phyloP scores from a whole-genome alignment of 1,140 invertebrate species.

The Leucophenga varia region DNA sequence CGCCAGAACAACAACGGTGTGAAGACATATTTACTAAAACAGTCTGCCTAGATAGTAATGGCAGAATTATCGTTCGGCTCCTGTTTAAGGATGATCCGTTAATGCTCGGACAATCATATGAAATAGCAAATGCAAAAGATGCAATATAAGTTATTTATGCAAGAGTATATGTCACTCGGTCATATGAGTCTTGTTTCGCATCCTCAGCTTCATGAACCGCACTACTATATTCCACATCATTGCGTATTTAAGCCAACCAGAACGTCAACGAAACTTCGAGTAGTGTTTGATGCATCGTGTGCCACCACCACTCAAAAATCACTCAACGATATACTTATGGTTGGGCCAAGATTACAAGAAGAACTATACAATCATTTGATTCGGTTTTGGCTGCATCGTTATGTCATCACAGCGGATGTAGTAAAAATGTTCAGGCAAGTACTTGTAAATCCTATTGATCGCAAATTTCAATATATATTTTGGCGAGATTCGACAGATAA shows the following conservation, averaged over 20 bases:
- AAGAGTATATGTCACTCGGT: slow-evolving; percentile 28
- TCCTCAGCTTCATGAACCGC: not conserved
- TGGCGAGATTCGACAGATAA: slow-evolving; percentile 37
- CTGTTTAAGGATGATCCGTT: slow-evolving; percentile 23
- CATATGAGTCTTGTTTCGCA: slow-evolving; percentile 30
- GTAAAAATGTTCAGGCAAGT: slow-evolving; percentile 58
- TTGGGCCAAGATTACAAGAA: slow-evolving; percentile 51
- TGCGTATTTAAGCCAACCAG: slow-evolving; percentile 26
- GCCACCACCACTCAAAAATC: slow-evolving; percentile 25
- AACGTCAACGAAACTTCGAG: slow-evolving; percentile 29
- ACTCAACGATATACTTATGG: slow-evolving; percentile 46
- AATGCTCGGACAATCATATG: slow-evolving; percentile 5
- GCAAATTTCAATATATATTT: slow-evolving; percentile 55
- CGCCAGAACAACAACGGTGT: slow-evolving; percentile 19
- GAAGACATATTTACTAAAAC: slow-evolving; percentile 28
- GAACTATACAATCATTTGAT: slow-evolving; percentile 55
- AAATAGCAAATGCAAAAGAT: slow-evolving; percentile 21
- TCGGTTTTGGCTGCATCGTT: slow-evolving; percentile 45
- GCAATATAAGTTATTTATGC: slow-evolving; percentile 34
- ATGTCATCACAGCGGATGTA: slow-evolving; percentile 48
- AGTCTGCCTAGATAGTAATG: slow-evolving; percentile 11
- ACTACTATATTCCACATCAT: slow-evolving; percentile 39
- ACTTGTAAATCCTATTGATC: slow-evolving; percentile 34
- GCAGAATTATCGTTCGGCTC: slow-evolving; percentile 28
- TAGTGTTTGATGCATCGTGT: slow-evolving; percentile 35